Percentiles rank a stretch among this genome's conserved stretches.
Evolutionary conservation across 2,113 vertebrate species (phyloP).

Genomic region (Carlito syrichta): DNA sequence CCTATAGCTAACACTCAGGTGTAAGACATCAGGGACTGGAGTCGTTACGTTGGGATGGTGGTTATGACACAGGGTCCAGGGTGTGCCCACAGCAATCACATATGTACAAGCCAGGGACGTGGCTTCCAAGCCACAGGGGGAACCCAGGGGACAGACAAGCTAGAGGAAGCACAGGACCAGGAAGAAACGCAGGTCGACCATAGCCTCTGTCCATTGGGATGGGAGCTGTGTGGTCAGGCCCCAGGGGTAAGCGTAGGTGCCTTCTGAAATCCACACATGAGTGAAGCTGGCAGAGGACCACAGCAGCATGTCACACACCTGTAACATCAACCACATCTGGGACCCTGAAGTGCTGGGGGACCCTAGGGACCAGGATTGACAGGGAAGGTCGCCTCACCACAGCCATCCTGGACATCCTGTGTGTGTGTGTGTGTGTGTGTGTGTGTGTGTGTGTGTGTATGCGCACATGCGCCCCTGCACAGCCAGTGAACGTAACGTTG

Average conservation of each 20-base stretch:
- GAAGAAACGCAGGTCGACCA: conserved; percentile 42
- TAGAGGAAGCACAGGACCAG: conserved; percentile 81
- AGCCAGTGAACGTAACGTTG: fast-evolving
- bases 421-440: no score
- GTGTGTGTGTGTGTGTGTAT: no score
- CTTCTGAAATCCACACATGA: not conserved
- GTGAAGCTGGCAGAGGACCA: not conserved
- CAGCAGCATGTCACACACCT: fast-evolving
- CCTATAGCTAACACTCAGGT: conserved; percentile 85
- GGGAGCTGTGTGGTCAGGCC: not conserved
- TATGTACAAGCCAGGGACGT: conserved; percentile 89
- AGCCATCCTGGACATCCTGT: fast-evolving
- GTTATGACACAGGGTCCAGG: conserved; percentile 57
- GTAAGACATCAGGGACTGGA: conserved; percentile 84
- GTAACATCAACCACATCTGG: not conserved
- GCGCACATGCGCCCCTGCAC: no score
- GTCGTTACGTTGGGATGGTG: conserved; percentile 80
- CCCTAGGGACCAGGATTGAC: not conserved
- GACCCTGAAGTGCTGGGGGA: not conserved
- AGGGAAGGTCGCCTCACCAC: not conserved
- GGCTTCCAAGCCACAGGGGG: conserved; percentile 66
- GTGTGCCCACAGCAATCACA: conserved; percentile 86
- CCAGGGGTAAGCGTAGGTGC: not conserved
- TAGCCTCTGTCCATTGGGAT: not conserved
- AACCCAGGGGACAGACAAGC: conserved; percentile 43